These are phyloP conservation scores for Macrophya alboannulata DNA, from an alignment of 2,888 invertebrate genomes.

Conservation along the genomic window DNA sequence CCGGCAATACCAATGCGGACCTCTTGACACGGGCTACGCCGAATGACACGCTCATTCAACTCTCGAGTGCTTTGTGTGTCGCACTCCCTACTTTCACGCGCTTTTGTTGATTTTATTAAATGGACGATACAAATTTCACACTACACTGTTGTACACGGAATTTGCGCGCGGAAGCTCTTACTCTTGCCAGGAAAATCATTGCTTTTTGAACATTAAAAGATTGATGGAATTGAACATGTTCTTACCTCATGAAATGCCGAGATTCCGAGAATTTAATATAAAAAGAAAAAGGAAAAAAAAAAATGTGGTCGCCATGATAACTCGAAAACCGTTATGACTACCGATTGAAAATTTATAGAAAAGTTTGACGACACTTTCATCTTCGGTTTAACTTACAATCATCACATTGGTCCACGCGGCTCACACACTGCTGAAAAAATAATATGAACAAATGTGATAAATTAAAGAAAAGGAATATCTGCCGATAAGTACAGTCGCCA, in stretches of 20 bases:
- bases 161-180: not conserved
- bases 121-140: constrained; percentile 13
- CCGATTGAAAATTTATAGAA: no score
- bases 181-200: not conserved
- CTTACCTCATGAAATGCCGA: no score
- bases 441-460: no score
- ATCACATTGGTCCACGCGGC: no score
- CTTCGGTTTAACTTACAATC: no score
- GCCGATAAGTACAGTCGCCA: not conserved
- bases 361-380: no score
- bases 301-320: no score
- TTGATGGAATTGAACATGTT: not conserved
- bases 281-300: no score
- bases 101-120: constrained; percentile 16
- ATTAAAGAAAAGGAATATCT: not conserved
- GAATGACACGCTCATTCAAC: constrained; percentile 45
- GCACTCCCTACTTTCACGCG: constrained; percentile 16
- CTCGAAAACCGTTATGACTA: no score
- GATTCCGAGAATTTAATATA: no score
- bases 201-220: not conserved
- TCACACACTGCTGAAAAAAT: no score
- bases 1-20: constrained; percentile 22
- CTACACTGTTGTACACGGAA: not conserved
- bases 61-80: constrained; percentile 29
- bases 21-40: constrained; percentile 16